A percentile compares a stretch with the other conserved stretches of the same genome.
These are phyloP conservation scores for Glomeris maerens DNA, from an alignment of 1,140 invertebrate genomes.

Conservation along the genomic window DNA sequence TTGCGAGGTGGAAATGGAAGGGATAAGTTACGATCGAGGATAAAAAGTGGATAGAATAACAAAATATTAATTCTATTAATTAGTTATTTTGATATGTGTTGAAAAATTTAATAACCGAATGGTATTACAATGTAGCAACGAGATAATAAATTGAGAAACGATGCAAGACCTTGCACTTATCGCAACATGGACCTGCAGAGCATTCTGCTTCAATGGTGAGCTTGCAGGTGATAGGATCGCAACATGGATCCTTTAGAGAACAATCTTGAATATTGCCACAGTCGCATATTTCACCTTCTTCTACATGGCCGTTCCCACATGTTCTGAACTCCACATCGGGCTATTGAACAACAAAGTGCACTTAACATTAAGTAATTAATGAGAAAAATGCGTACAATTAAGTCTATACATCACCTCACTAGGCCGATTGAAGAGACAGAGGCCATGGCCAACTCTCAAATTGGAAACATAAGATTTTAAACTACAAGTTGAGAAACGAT, in stretches of 20 bases:
- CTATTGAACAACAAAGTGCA: conserved; percentile 13
- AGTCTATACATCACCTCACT: conserved; percentile 49
- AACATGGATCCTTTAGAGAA: conserved; percentile 70
- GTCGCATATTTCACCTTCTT: conserved; percentile 83
- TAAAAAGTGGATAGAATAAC: too few relatives aligned
- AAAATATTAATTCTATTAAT: background rate
- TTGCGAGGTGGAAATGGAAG: too few relatives aligned
- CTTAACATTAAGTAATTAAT: background rate
- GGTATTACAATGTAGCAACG: background rate
- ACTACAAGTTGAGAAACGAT: conserved; percentile 83
- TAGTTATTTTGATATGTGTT: background rate
- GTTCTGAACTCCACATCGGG: conserved; percentile 41
- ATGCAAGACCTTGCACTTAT: conserved; percentile 62
- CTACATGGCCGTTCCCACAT: conserved; percentile 86
- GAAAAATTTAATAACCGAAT: conserved; percentile 4
- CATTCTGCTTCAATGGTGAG: conserved; percentile 81
- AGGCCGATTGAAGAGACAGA: conserved; percentile 80
- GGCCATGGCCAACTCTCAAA: conserved; percentile 57
- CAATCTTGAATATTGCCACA: conserved; percentile 53
- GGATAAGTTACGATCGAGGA: too few relatives aligned
- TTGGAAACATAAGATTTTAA: conserved; percentile 68
- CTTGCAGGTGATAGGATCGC: conserved; percentile 88
- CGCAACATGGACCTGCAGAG: conserved; percentile 79
- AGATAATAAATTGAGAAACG: conserved; percentile 11
- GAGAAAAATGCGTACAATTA: background rate